A percentile compares a stretch with the other conserved stretches of the same genome.
phyloP scores from a whole-genome alignment of 2,113 vertebrate genomes.

The Callospermophilus lateralis region DNA sequence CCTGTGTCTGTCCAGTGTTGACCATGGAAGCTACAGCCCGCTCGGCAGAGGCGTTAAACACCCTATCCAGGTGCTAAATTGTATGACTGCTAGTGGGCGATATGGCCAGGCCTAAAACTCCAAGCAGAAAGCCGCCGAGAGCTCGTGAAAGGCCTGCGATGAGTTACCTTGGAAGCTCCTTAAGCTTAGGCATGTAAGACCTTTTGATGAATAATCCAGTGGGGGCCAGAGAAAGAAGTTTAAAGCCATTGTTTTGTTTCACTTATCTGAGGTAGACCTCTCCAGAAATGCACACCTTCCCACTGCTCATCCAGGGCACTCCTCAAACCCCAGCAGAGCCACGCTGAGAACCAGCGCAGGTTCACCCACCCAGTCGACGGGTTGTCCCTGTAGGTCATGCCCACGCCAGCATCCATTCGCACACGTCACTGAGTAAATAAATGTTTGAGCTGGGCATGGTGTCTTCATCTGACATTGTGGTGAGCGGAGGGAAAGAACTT shows the following conservation, averaged over 20 bases:
- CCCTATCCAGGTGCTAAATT: neutral
- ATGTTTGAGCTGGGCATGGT: neutral
- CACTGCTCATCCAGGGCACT: neutral
- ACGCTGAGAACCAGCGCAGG: neutral
- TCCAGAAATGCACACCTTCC: neutral
- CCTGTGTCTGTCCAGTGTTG: slow-evolving; percentile 68
- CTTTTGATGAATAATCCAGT: neutral
- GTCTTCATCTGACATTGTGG: neutral
- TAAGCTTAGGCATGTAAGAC: neutral
- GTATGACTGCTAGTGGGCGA: too few relatives aligned
- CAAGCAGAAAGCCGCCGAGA: neutral
- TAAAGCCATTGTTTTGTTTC: neutral
- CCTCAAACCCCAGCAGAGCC: neutral
- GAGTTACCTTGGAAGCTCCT: neutral
- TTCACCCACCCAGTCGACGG: neutral
- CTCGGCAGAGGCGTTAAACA: neutral
- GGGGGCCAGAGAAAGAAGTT: neutral
- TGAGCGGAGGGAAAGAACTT: neutral
- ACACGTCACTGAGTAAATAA: neutral
- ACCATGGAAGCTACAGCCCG: slow-evolving; percentile 67
- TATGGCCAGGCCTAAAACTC: neutral
- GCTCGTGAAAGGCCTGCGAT: neutral
- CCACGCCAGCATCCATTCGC: neutral
- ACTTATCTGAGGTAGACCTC: neutral
- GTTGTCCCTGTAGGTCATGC: neutral